Base-by-base conservation (phyloP, 2,797 vertebrate genomes). In the Caiman crocodilus region DNA sequence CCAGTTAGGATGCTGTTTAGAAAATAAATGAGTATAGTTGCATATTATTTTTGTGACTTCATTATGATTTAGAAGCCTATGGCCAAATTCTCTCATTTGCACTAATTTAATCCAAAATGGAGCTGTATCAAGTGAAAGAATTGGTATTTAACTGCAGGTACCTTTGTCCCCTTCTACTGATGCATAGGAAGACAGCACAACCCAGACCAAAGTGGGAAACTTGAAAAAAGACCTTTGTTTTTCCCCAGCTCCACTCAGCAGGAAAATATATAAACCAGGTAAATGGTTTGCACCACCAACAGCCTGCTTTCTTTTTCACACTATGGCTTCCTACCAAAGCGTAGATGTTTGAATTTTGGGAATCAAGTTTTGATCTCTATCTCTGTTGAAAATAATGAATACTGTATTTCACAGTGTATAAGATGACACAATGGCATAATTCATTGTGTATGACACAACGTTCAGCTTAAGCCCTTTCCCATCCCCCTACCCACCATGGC, bases 161-260 rank as follows among this genome's bases (percentile, higher is more conserved):
- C 35, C 3, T 16, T 59, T 42, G 15, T 61, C 15, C 11, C 10
- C 81, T 23, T 74, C 6, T 67, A 15, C 59, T 67, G 32, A 15
- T 18, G 42, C 11, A 1, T 23, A 30, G 67, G 65, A 85, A 57
- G 60, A 85, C 42, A 50, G 1, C 4, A 58, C 42, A 63, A 25
- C 15, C 35, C 2, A 6, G 59, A 23, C 63, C 59, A 74, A 0
- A 11, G 16, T 7, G 1, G 26, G 10, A 28, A 50, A 0, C 0
- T 60, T 6, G 57, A 77, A 67, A 9, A 28, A 79, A 71, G 35
- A 13, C 60, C 81, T 79, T 76, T 16, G 60, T 78, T 74, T 56
- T 14, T 77, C 2, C 2, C 12, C 56, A 18, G 61, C n/a, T 30
- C 26, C 25, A 69, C 26, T 12, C 76, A 58, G 17, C 7, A 60